Conservation (phyloP, 2,888 invertebrate species). For the Heliconius hortense region DNA sequence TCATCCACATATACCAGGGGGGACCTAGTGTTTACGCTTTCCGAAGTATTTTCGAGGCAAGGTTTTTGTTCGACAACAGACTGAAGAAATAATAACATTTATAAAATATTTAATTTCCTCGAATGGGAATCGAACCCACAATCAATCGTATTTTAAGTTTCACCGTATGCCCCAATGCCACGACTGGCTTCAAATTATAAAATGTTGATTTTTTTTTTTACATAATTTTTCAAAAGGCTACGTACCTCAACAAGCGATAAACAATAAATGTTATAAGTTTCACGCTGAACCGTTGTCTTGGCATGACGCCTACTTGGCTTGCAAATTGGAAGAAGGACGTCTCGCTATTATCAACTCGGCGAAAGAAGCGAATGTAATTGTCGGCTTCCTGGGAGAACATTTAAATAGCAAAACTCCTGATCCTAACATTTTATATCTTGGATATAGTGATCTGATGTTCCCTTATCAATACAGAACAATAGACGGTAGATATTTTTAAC, state of each 20-base stretch:
- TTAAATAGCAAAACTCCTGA: constrained; percentile 54
- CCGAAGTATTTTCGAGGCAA: too few relatives aligned
- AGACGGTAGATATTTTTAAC: constrained; percentile 52
- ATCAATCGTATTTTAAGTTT: too few relatives aligned
- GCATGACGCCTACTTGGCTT: constrained; percentile 58
- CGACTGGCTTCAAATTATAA: not conserved
- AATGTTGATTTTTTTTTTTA: too few relatives aligned
- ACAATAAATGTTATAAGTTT: constrained; percentile 59
- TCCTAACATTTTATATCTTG: constrained; percentile 55
- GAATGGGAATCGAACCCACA: too few relatives aligned
- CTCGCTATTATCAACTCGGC: constrained; percentile 56
- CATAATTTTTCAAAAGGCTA: constrained; percentile 49
- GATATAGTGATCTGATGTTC: constrained; percentile 62
- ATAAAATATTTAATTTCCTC: too few relatives aligned
- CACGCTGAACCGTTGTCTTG: constrained; percentile 57
- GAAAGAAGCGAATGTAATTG: constrained; percentile 55
- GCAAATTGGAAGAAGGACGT: constrained; percentile 54
- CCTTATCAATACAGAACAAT: constrained; percentile 60
- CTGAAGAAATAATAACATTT: too few relatives aligned
- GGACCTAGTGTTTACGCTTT: too few relatives aligned
- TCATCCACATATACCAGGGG: too few relatives aligned
- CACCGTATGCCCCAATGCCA: too few relatives aligned
- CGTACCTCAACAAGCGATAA: constrained; percentile 44
- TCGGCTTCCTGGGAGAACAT: constrained; percentile 53
- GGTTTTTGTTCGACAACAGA: too few relatives aligned